These are phyloP conservation scores for Portunus trituberculatus DNA, from an alignment of 1,140 invertebrate species.

Conservation along the genomic window DNA sequence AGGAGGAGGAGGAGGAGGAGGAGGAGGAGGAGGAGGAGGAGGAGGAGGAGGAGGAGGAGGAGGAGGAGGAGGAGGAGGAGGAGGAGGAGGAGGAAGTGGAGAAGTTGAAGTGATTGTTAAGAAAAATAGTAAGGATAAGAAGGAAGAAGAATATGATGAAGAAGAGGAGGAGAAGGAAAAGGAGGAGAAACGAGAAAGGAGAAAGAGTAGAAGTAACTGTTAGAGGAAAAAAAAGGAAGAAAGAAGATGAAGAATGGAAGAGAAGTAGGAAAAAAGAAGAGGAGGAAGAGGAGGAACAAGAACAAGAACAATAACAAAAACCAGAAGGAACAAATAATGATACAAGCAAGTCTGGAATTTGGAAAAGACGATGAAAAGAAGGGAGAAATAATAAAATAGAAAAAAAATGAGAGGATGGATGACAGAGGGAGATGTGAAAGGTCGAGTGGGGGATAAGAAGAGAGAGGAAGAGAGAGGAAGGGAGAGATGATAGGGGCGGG, in stretches of 20 bases:
- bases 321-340: no score
- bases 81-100: neutral
- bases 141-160: neutral
- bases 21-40: constrained; percentile 16
- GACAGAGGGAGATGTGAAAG: neutral
- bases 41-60: neutral
- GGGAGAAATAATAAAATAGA: neutral
- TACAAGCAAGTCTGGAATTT: no score
- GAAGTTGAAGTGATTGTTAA: neutral
- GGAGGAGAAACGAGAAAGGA: no score
- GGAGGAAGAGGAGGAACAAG: no score
- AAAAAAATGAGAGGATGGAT: neutral
- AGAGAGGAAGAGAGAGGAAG: no score
- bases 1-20: neutral
- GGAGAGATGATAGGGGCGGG: no score
- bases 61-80: neutral
- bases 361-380: no score
- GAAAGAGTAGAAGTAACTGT: no score
- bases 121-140: neutral
- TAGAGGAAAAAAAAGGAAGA: neutral
- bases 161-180: neutral
- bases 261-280: no score
- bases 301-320: no score
- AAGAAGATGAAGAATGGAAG: no score
- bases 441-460: no score